Evolutionary conservation across 2,113 vertebrate genomes (phyloP).

Genomic region (Anarrhichthys ocellatus): DNA sequence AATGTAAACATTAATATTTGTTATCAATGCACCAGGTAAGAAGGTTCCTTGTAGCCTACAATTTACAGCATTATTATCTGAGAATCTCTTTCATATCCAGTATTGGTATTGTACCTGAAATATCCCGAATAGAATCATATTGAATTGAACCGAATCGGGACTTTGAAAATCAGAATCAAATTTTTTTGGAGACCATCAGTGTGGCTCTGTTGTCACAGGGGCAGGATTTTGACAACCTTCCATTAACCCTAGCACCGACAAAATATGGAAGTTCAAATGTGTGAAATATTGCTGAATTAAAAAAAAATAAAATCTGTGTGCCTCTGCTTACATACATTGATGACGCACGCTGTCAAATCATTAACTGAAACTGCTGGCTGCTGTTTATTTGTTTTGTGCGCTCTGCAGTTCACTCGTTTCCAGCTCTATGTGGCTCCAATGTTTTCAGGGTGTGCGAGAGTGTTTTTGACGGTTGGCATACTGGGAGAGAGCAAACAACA

Average conservation of each 20-base stretch:
- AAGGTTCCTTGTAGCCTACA: too few relatives aligned
- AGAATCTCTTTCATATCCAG: too few relatives aligned
- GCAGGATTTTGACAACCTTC: not conserved
- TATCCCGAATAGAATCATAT: too few relatives aligned
- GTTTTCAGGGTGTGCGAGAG: not conserved
- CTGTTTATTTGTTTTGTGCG: conserved; percentile 46
- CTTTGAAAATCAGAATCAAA: not conserved
- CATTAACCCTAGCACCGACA: not conserved
- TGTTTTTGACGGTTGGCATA: not conserved
- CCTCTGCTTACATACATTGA: conserved; percentile 3
- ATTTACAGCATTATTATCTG: too few relatives aligned
- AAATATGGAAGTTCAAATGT: conserved; percentile 8
- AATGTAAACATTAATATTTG: too few relatives aligned
- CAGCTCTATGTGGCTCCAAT: not conserved
- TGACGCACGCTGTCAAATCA: conserved; percentile 27
- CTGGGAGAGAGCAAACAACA: not conserved
- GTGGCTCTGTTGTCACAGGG: not conserved
- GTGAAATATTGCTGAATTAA: not conserved
- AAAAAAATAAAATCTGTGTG: not conserved
- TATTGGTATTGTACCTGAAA: too few relatives aligned
- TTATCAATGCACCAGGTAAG: too few relatives aligned
- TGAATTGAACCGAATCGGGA: not conserved
- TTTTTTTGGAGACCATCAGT: not conserved
- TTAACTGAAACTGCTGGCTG: conserved; percentile 26
- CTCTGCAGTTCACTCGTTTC: conserved; percentile 35